Percentiles rank a stretch among this genome's conserved stretches.
Evolutionary conservation across 2,888 invertebrate species (phyloP).

Genomic region (Steinernema hermaphroditum): DNA sequence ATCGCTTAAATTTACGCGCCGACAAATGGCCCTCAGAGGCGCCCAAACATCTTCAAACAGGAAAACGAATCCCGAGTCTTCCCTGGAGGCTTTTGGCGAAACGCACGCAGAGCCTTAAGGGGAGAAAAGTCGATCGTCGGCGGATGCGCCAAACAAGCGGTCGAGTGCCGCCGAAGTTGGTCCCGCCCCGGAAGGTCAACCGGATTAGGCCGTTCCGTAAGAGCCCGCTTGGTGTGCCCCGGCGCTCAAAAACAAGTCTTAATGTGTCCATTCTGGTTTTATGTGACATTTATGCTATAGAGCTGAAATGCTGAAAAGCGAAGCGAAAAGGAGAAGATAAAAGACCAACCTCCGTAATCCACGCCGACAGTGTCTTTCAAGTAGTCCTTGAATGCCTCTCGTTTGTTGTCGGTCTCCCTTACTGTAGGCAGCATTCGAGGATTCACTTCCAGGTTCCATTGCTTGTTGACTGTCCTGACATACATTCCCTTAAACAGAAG

Average conservation of each 20-base stretch:
- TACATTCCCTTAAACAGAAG: conserved; percentile 39
- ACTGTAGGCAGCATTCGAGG: conserved; percentile 40
- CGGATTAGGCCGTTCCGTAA: conserved; percentile 2
- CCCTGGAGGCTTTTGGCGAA: neutral
- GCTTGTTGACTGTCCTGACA: conserved; percentile 41
- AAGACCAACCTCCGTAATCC: conserved; percentile 44
- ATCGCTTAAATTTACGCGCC: too few species aligned
- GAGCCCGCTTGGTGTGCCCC: neutral
- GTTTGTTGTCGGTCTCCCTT: conserved; percentile 31
- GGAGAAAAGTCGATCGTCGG: neutral
- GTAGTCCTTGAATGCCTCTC: conserved; percentile 35
- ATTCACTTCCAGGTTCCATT: conserved; percentile 42
- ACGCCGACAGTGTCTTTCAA: conserved; percentile 40
- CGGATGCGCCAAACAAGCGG: conserved; percentile 15
- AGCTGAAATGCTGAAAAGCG: neutral
- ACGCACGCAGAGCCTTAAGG: neutral
- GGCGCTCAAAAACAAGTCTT: too few species aligned
- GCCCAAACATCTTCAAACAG: neutral
- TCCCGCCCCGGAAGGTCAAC: conserved; percentile 20
- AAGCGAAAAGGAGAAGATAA: conserved; percentile 4
- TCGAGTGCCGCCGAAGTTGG: neutral
- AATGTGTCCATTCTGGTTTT: too few species aligned
- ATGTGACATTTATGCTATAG: neutral
- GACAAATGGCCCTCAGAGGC: too few species aligned
- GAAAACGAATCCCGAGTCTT: neutral